These are phyloP conservation scores for Plectrocnemia conspersa DNA, from an alignment of 1,140 invertebrate species.

Conservation along the genomic window DNA sequence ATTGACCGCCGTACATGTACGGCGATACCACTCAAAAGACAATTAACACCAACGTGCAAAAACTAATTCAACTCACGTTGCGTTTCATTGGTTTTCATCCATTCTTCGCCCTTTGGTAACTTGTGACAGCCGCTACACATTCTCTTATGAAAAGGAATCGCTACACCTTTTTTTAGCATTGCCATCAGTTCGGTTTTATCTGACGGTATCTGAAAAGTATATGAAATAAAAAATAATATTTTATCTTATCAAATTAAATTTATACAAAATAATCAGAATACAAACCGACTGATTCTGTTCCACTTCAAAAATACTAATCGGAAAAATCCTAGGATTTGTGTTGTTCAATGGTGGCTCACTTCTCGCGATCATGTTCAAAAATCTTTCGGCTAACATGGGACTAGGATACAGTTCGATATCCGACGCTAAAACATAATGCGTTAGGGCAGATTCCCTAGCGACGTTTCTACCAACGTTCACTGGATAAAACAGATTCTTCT, in stretches of 20 bases:
- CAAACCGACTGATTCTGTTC: conserved; percentile 55
- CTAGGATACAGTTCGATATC: conserved; percentile 89
- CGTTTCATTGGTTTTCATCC: conserved; percentile 67
- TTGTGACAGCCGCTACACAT: conserved; percentile 84
- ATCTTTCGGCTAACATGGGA: conserved; percentile 68
- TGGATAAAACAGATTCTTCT: conserved; percentile 78
- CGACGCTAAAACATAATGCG: conserved; percentile 79
- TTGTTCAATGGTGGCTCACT: conserved; percentile 59
- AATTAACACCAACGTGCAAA: too few species aligned
- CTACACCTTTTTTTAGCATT: conserved; percentile 70
- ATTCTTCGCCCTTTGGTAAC: conserved; percentile 79
- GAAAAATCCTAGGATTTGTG: conserved; percentile 71
- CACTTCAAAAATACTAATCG: conserved; percentile 79
- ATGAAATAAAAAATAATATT: not conserved
- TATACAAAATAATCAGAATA: not conserved
- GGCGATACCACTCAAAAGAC: too few species aligned
- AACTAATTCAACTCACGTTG: conserved; percentile 44
- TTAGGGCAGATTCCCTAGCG: conserved; percentile 73
- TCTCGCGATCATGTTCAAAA: conserved; percentile 75
- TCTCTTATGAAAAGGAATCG: conserved; percentile 88
- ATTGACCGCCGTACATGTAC: too few species aligned
- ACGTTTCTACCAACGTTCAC: conserved; percentile 85
- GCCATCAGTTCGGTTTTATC: conserved; percentile 71
- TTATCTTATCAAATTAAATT: not conserved
- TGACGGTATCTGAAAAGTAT: conserved; percentile 58